phyloP scores from a whole-genome alignment of 2,797 vertebrate species.

The Tolypeutes matacus region DNA sequence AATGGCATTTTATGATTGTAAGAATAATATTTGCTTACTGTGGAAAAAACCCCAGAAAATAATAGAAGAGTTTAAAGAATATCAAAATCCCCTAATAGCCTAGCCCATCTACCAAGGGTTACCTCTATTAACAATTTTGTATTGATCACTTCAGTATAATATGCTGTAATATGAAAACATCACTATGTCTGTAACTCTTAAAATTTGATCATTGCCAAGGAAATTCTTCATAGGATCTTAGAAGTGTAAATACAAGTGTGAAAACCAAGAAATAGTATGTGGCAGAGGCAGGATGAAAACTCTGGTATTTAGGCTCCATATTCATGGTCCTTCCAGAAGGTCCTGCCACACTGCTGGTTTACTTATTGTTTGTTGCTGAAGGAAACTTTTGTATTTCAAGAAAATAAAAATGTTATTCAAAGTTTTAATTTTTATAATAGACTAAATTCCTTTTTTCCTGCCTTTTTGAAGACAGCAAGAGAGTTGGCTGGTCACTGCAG shows the following conservation, averaged over 20 bases:
- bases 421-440: neutral
- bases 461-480: conserved; percentile 3
- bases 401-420: neutral
- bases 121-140: neutral
- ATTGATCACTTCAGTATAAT: neutral
- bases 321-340: neutral
- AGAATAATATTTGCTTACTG: neutral
- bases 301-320: neutral
- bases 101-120: neutral
- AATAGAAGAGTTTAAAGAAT: neutral
- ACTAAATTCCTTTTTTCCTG: conserved; percentile 24
- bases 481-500: neutral
- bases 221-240: neutral
- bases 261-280: neutral
- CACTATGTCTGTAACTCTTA: neutral
- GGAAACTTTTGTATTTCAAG: neutral
- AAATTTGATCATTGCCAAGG: neutral
- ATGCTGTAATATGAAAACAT: neutral
- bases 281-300: too few relatives aligned
- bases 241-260: neutral
- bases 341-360: neutral
- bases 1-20: neutral
- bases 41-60: neutral
- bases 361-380: neutral
- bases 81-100: neutral